Evolutionary conservation across 2,888 invertebrate genomes (phyloP).

Genomic region (Mythimna ferrago): DNA sequence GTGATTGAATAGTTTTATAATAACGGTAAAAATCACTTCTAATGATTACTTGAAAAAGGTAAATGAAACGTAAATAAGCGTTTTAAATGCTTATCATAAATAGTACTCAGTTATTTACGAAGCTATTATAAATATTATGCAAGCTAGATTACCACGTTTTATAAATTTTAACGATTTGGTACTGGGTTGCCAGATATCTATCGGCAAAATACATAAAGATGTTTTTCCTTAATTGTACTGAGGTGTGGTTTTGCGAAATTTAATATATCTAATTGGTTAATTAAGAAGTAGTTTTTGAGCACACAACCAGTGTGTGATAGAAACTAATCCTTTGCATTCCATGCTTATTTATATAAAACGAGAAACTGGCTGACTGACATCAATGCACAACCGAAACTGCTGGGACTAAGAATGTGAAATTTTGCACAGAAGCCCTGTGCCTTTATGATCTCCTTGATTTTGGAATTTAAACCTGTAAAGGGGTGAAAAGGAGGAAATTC

Average conservation of each 20-base stretch:
- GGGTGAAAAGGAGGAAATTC: too few species aligned
- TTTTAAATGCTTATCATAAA: constrained; percentile 26
- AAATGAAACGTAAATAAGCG: constrained; percentile 13
- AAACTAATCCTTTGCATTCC: neutral
- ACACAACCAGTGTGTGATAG: neutral
- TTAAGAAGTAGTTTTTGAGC: neutral
- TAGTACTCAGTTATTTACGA: constrained; percentile 15
- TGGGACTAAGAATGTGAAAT: too few species aligned
- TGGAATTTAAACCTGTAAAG: too few species aligned
- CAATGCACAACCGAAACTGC: too few species aligned
- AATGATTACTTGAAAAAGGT: constrained; percentile 6
- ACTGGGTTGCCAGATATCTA: neutral
- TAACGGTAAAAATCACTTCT: constrained; percentile 12
- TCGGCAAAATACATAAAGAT: neutral
- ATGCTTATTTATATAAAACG: neutral
- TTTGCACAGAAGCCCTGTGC: too few species aligned
- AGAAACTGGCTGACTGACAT: too few species aligned
- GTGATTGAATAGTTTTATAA: constrained; percentile 33
- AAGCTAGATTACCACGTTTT: neutral
- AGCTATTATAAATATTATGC: constrained; percentile 11
- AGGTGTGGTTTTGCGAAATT: neutral
- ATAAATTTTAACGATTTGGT: constrained; percentile 2
- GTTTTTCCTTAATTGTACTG: neutral
- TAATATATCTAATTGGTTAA: neutral
- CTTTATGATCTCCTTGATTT: too few species aligned